These are phyloP conservation scores for Cheiracanthium punctorium DNA, from an alignment of 2,888 invertebrate genomes.

Conservation along the genomic window DNA sequence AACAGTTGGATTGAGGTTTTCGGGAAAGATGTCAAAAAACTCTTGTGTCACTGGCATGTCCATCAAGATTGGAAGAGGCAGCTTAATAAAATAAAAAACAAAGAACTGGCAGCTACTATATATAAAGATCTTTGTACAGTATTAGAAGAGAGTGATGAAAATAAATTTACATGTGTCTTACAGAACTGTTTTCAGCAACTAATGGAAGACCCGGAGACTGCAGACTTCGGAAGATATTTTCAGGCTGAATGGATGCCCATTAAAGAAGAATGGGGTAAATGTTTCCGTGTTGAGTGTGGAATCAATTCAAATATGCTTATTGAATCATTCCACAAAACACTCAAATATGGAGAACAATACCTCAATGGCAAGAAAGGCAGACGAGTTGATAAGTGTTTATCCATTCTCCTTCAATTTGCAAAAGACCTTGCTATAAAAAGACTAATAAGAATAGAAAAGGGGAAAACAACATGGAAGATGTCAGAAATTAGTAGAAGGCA, in stretches of 20 bases:
- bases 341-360: not conserved
- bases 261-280: conserved; percentile 13
- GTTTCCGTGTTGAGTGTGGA: not conserved
- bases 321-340: not conserved
- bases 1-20: conserved; percentile 9
- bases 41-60: conserved; percentile 17
- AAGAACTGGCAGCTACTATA: not conserved
- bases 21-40: not conserved
- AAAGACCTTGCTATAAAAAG: not conserved
- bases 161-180: not conserved
- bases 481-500: too few species aligned
- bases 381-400: not conserved
- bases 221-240: not conserved
- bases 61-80: conserved; percentile 13
- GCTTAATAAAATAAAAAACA: conserved; percentile 18
- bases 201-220: not conserved
- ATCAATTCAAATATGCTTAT: not conserved
- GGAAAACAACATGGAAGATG: too few species aligned
- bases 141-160: not conserved
- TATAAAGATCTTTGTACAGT: not conserved
- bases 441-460: too few species aligned
- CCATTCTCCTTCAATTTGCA: not conserved
- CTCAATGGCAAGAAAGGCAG: not conserved
- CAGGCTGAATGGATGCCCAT: not conserved
- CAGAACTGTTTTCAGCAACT: not conserved